Base-by-base conservation (phyloP, 2,888 invertebrate species). In the Dasypolia templi region DNA sequence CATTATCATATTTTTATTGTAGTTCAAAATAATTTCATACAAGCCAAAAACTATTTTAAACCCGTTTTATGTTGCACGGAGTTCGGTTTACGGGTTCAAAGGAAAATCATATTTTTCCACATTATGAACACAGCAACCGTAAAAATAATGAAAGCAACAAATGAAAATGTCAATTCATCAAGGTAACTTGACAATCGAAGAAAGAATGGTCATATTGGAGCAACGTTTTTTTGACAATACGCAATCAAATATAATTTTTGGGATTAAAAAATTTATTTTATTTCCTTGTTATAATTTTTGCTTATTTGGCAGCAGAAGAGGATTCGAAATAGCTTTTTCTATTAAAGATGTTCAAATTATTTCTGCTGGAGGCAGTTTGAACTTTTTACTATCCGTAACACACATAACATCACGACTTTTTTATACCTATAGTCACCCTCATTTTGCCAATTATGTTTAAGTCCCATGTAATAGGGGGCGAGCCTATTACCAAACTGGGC, bases 191-290 rank as follows among this genome's bases (percentile, higher is more conserved):
- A 75, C 79, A 79, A 81, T 86, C 69, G 68, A 46, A 69, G 58
- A 77, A 81, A 63, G 64, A 68, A 63, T 56, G 39, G 44, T 68
- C 56, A n/a, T 79, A 79, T 85, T 82, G 85, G 83, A 72, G 63
- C 71, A 77, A 73, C 51, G 85, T 79, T 62, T 85, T 86, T 75
- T 86, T 83, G 53, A 65, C 85, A 79, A 72, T 73, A 86, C 75
- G 74, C 66, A 78, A 86, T 83, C 61, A 81, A 62, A 74, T 74
- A 74, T 63, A 72, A 81, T 84, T 74, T 73, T 46, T 32, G 82
- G 77, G 77, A 77, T 71, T 73, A 82, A 70, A 84, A 66, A 77
- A 64, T 66, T 75, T 76, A 1, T 72, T 68, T 65, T 65, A 62
- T 69, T 75, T 75, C 56, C 53, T 66, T 65, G 66, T 74, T 51